Base-by-base conservation (phyloP, 2,888 invertebrate species). In the Marronus borbonicus region DNA sequence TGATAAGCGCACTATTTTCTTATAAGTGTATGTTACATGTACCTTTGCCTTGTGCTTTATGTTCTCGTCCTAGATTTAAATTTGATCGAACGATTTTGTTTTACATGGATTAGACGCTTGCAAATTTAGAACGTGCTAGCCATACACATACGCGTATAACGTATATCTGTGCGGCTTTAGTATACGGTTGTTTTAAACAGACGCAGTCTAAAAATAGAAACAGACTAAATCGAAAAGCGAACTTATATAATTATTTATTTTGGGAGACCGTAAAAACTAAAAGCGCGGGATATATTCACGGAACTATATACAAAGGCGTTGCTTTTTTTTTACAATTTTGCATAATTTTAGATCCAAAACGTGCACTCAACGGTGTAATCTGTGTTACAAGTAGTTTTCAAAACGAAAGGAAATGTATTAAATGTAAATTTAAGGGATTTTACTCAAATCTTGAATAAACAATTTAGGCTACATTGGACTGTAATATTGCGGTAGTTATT, bases 201-300 rank as follows among this genome's bases (percentile, higher is more conserved):
- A 60, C 72, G 24, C 39, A 14, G 44, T 8, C 60, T 74, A 74
- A 74, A 62, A 74, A 74, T 74, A 74, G 72, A 12, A 24, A 20
- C 72, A 74, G 72, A 74, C 72, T 74, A 74, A 74, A 74, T 74
- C 44, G 72, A 74, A 74, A 74, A 74, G 60, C 72, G 60, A 74
- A 74, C 72, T 74, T 74, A 74, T 74, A 60, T 74, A 74, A 74
- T 74, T 74, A 74, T 74, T 74, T 74, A 74, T 74, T 74, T 74
- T 74, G 60, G 60, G 72, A 74, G 72, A 74, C 44, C 60, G 72
- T 60, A 60, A 74, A 74, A 74, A 74, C 44, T 74, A 74, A 74
- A 74, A 74, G 72, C 72, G 72, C 60, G 24, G 62, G 44, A 68
- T 68, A 49, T 50, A 17, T 68, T 24, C 49, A 68, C 49, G 52